Conservation (phyloP, 1,140 invertebrate genomes). For the Yoshiicerus persimilis region DNA sequence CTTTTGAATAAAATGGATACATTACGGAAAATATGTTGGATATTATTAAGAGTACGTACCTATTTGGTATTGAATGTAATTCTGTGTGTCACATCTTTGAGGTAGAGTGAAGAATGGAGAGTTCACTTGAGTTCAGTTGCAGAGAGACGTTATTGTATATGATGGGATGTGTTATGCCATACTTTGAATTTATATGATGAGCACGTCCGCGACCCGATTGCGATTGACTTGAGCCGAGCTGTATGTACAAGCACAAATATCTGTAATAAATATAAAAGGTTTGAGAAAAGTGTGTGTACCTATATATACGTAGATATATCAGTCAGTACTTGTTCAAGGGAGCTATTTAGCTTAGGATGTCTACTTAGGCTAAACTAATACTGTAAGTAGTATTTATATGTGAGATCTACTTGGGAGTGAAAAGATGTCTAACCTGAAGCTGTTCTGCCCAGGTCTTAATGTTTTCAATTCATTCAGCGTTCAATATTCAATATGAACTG, state of each 20-base stretch:
- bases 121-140: not conserved
- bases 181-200: not conserved
- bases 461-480: not conserved
- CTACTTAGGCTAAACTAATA: not conserved
- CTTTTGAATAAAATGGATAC: too few species aligned
- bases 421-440: too few species aligned
- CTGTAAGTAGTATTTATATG: too few species aligned
- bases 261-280: not conserved
- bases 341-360: not conserved
- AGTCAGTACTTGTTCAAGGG: too few species aligned
- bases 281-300: too few species aligned
- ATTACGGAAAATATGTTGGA: too few species aligned
- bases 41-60: too few species aligned
- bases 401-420: not conserved
- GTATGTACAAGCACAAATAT: not conserved
- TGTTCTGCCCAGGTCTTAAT: not conserved
- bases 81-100: not conserved
- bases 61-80: not conserved
- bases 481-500: not conserved
- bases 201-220: not conserved
- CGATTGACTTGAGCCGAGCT: not conserved
- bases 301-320: too few species aligned
- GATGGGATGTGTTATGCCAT: not conserved
- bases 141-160: not conserved
- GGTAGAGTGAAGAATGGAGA: not conserved